phyloP scores from a whole-genome alignment of 2,113 vertebrate genomes.

The Mungos mungo region DNA sequence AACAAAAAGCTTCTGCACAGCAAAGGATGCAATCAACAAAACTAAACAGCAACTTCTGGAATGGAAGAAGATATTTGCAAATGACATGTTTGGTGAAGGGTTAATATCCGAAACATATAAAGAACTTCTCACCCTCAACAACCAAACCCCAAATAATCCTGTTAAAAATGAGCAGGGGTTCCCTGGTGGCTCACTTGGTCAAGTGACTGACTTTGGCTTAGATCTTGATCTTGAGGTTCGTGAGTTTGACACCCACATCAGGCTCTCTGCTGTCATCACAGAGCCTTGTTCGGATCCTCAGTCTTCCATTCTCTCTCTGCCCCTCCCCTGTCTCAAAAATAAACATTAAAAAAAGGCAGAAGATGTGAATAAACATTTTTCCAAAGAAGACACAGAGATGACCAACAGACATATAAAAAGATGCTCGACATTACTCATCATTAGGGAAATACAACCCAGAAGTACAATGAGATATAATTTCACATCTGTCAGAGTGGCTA shows the following conservation, averaged over 20 bases:
- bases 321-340: no score
- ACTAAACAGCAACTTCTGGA: background rate
- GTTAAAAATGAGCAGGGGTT: background rate
- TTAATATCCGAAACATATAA: background rate
- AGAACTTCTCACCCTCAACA: background rate
- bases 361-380: background rate
- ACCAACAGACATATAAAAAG: background rate
- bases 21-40: background rate
- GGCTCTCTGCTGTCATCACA: no score
- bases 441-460: background rate
- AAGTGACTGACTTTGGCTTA: no score
- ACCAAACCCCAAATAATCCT: background rate
- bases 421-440: background rate
- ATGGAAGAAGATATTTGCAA: background rate
- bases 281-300: no score
- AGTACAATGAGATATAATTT: background rate
- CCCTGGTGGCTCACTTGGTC: no score
- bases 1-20: background rate
- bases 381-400: background rate
- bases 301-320: no score
- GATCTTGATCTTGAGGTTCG: no score
- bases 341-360: background rate
- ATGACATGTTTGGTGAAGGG: background rate
- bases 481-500: background rate
- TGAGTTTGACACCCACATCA: no score